phyloP scores from a whole-genome alignment of 2,113 vertebrate species.

The Steatornis caripensis region DNA sequence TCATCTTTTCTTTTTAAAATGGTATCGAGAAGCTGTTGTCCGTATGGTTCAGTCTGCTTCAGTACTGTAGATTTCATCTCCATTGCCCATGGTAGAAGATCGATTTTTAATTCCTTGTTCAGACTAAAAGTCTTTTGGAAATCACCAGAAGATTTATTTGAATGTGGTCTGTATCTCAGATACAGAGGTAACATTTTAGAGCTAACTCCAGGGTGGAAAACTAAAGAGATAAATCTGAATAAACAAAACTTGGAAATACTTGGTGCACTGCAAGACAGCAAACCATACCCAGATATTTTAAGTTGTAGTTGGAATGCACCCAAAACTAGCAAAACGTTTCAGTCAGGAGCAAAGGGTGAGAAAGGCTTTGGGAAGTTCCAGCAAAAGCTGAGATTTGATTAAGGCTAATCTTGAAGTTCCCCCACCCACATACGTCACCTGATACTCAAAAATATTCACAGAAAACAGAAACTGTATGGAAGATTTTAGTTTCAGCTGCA shows the following conservation, averaged over 20 bases:
- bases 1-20: not conserved
- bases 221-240: not conserved
- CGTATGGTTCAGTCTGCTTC: not conserved
- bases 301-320: conserved; percentile 36
- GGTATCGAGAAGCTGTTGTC: not conserved
- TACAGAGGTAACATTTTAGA: not conserved
- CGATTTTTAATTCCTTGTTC: not conserved
- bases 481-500: conserved; percentile 50
- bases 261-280: not conserved
- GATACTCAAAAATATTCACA: conserved; percentile 40
- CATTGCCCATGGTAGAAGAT: not conserved
- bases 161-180: not conserved
- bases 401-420: conserved; percentile 47
- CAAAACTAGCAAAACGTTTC: conserved; percentile 20
- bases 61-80: not conserved
- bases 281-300: not conserved
- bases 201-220: not conserved
- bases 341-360: conserved; percentile 30
- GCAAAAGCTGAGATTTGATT: conserved; percentile 61
- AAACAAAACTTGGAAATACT: conserved; percentile 29
- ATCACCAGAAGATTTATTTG: not conserved
- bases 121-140: not conserved
- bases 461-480: conserved; percentile 47
- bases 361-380: conserved; percentile 63
- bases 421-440: conserved; percentile 61